Base-by-base conservation (phyloP, 2,888 invertebrate genomes). In the Volucella inflata region DNA sequence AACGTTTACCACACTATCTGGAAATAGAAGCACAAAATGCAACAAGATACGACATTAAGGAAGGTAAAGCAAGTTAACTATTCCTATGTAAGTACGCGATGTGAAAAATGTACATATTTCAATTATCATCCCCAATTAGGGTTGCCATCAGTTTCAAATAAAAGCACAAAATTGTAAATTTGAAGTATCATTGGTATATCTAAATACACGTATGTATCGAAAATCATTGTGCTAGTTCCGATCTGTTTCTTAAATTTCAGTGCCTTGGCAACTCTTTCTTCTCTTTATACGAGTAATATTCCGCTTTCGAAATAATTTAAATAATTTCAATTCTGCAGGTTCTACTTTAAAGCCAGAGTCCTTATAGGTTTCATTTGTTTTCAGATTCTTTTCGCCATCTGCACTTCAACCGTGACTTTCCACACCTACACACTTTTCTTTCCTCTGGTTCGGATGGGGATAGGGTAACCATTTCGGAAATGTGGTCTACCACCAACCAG, bases 401-500 rank as follows among this genome's bases (percentile, higher is more conserved):
- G 42, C 67, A 77, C 77, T 60, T 82, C 48, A 71, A 68, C 77
- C 72, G 82, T 72, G 77, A 82, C 81, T 82, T 82, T 82, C 77
- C 71, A 70, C 81, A 48, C 53, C 38, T 10, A 44, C 46, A n/a
- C 36, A 53, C 44, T 14, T 55, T 46, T 75, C 21, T 55, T 46
- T 75, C 50, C 42, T 10, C 12, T 36, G 38, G 36, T 12, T 1
- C 38, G n/a, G 30, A 46, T 30, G 46, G 10, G n/a, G 21, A 21
- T 21, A 21, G 3, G 12, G 68, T 59, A 70, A 79, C 55, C 72
- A 75, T 80, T 80, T 84, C 84, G 71, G 84, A 80, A 76, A 80
- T 84, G 84, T 42, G 84, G 84, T 84, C 75, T 65, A 55, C 78
- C 72, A 42, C 59, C 75, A 70, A 67, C 70, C 38, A 71, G 71